Evolutionary conservation across 2,888 invertebrate species (phyloP), one percentile per base, ranked within the genome.

Genomic region (Erebia epiphron): DNA sequence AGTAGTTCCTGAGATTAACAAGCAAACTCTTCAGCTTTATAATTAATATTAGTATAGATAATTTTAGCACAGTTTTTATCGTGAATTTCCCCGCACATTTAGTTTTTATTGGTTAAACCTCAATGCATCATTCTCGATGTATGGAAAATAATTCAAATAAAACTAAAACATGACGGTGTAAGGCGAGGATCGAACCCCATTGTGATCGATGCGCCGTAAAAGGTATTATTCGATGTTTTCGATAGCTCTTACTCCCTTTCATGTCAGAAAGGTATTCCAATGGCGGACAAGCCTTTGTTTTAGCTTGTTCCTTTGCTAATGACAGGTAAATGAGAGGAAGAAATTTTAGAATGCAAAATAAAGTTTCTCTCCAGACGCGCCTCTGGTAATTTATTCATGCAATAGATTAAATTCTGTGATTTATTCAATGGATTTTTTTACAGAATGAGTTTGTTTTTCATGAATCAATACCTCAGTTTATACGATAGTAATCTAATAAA

Each of bases 181-280:
- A 83, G 35, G 7, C n/a, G 43, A 62, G 62, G 56, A 68, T 56
- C 9, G 43, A n/a, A 62, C 26, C 41, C 54, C 13, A 80, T 84
- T 84, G 86, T 83, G 82, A 81, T 81, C 80, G 82, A 82, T 83
- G 80, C 78, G 77, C 79, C 74, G 79, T 86, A 83, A 67, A 85
- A 84, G 82, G 85, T 82, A 87, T 86, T 88, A 88, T 86, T 86
- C 82, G 80, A 83, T 83, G 83, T 85, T 85, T 86, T 84, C 82
- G 82, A 82, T 83, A 79, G 80, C 78, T 83, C 75, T 75, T 75
- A 74, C 82, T 80, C 75, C 79, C 80, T 84, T 86, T 81, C 82
- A 79, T 70, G 71, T 73, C 76, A 79, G 76, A 82, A 84, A 82
- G 79, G 80, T 79, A 82, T 81, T 83, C 80, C 83, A 84, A 82